Evolutionary conservation across 2,888 invertebrate species (phyloP), one percentile per base, ranked within the genome.

Genomic region (Lymantria monacha): DNA sequence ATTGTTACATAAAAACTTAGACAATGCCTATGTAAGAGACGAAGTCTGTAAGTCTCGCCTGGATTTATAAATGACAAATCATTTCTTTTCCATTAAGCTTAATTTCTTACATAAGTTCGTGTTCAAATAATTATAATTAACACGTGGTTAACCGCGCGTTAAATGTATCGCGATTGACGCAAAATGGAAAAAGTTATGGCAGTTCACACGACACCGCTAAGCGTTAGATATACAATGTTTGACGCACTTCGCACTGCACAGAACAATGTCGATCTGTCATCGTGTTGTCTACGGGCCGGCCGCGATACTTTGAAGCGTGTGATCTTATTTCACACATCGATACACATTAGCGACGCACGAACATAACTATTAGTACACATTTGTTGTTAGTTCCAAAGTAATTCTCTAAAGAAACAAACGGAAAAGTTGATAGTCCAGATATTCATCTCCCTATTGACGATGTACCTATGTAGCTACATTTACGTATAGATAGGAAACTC

Each of bases 121-220:
- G 80, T 76, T 61, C 48, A 41, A 56, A 57, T 58, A 68, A 74
- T 75, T 66, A 62, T 65, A 56, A 63, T 70, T 70, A 68, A 62
- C 70, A 73, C 67, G 58, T 58, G 51, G 60, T 12, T 47, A 22
- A 59, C 58, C 74, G 69, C 74, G 76, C 62, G 57, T 74, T 22
- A 76, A 33, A 74, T 79, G 5, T 22, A 74, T 74, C 71, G 67
- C 60, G 61, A 74, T 70, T 81, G 81, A 82, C 83, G 82, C 76
- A 84, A 76, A 74, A 51, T 62, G 40, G 44, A 63, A 66, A 65
- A 76, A 74, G 70, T 79, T 75, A 74, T 71, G 70, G 61, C 66
- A 69, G 73, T 86, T 88, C 72, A 69, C 86, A 70, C 56, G 52
- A 51, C 59, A 42, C 57, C 65, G 84, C 83, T 89, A 89, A 89